These are phyloP conservation scores for Gallinago undulata DNA, from an alignment of 2,113 vertebrate species.

Conservation along the genomic window DNA sequence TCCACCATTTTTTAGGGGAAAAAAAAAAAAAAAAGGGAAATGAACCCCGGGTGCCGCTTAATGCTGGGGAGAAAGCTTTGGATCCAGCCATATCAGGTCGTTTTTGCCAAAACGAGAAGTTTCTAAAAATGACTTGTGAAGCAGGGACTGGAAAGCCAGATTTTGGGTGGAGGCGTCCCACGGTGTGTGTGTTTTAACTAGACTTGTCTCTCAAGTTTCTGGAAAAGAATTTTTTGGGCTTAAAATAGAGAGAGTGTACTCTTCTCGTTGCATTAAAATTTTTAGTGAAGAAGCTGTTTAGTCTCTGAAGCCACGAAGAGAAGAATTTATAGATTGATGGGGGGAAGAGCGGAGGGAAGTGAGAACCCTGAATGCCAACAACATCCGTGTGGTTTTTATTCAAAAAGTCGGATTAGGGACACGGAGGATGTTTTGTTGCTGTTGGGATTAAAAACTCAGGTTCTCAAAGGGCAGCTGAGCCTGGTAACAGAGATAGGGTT, in stretches of 20 bases:
- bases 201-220: neutral
- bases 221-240: neutral
- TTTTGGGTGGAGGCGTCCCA: neutral
- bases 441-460: too few species aligned
- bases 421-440: neutral
- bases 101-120: neutral
- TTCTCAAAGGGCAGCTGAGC: neutral
- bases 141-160: neutral
- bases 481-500: accelerated
- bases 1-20: neutral
- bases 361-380: neutral
- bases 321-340: neutral
- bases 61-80: too few species aligned
- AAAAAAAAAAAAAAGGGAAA: neutral
- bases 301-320: neutral
- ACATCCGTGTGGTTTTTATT: neutral
- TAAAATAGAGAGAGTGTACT: neutral
- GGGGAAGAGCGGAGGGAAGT: neutral
- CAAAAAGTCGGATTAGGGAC: neutral
- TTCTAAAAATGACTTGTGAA: neutral
- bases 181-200: neutral
- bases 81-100: neutral
- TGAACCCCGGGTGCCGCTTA: neutral
- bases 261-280: neutral
- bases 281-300: neutral